Base-by-base conservation (phyloP, 1,140 invertebrate species). In the Drosophila santomea region DNA sequence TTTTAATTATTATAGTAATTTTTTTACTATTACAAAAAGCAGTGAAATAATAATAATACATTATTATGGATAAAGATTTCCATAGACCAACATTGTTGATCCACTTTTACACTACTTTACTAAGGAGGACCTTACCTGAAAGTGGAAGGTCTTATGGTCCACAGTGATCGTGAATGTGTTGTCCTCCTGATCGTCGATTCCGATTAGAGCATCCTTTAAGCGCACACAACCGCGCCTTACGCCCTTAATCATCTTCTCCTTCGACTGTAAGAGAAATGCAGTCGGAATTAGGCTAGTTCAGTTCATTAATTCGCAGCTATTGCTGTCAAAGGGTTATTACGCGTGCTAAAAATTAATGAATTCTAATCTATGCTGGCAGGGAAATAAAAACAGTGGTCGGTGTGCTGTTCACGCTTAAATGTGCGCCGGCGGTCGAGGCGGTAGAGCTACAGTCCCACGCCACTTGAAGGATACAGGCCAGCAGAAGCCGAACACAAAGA, bases 121-220 rank as follows among this genome's bases (percentile, higher is more conserved):
- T 48, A 3, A 28, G 14, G 1, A 48, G 3, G 6, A 61, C 59
- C 56, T 91, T 90, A 93, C 94, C 93, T 97, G 98, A 93, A 99
- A 99, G 93, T 99, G 99, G 93, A 99, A 99, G 15, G 98, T 98
- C 93, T 99, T 99, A 74, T 98, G 97, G 93, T 99, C 98, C 5
- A 99, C 98, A 5, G 98, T 99, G 80, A 99, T 98, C 14, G 98
- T 99, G 93, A 99, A 99, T 8, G 98, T 99, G 79, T 98, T 98
- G 92, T 99, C 98, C 93, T 99, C 99, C 93, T 99, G 98, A 93
- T 99, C 98, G 93, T 99, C 98, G 83, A 99, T 99, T 23, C 99
- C 99, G 90, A 99, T 98, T 20, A 99, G 96, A 5, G 99, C 98
- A 60, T 98, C 98, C 93, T 97, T 96, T 10, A 98, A 93, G 15